phyloP scores from a whole-genome alignment of 2,797 vertebrate genomes.

The Australoheros facetus region DNA sequence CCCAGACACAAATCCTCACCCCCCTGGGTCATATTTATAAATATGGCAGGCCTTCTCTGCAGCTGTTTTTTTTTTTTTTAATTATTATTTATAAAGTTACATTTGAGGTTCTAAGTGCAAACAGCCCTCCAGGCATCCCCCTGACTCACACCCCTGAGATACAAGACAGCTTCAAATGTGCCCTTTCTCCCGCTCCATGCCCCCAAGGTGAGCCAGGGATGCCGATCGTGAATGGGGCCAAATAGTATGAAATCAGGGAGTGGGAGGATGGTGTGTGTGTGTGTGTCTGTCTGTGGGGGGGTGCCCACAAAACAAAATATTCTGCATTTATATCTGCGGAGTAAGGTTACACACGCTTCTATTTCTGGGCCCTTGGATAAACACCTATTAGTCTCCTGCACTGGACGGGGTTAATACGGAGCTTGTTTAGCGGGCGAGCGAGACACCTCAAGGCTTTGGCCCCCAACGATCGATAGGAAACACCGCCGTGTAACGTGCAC shows the following conservation, averaged over 20 bases:
- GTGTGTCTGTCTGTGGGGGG: background rate
- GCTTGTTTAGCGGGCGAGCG: slow-evolving; percentile 67
- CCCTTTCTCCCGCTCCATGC: slow-evolving; percentile 52
- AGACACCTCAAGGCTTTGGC: slow-evolving; percentile 66
- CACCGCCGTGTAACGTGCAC: slow-evolving; percentile 49
- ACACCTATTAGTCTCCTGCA: slow-evolving; percentile 68
- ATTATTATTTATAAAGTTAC: slow-evolving; percentile 56
- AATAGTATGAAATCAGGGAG: slow-evolving; percentile 65
- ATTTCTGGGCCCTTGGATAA: slow-evolving; percentile 74
- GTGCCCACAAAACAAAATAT: slow-evolving; percentile 74
- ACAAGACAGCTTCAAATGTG: slow-evolving; percentile 61
- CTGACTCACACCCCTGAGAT: slow-evolving; percentile 45
- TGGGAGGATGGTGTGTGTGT: no score
- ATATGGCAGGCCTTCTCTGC: slow-evolving; percentile 34
- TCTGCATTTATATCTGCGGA: slow-evolving; percentile 68
- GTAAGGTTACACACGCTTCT: slow-evolving; percentile 70
- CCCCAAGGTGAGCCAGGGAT: slow-evolving; percentile 52
- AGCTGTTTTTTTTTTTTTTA: slow-evolving; percentile 32
- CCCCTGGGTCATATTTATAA: slow-evolving; percentile 54
- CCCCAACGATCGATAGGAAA: slow-evolving; percentile 74
- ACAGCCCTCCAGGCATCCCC: slow-evolving; percentile 66
- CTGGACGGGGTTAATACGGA: slow-evolving; percentile 70
- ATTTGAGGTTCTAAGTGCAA: slow-evolving; percentile 75
- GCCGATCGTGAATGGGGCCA: slow-evolving; percentile 55
- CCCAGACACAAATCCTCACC: slow-evolving; percentile 56